Evolutionary conservation across 1,140 invertebrate genomes (phyloP).

Genomic region (Venustaconcha ellipsiformis): DNA sequence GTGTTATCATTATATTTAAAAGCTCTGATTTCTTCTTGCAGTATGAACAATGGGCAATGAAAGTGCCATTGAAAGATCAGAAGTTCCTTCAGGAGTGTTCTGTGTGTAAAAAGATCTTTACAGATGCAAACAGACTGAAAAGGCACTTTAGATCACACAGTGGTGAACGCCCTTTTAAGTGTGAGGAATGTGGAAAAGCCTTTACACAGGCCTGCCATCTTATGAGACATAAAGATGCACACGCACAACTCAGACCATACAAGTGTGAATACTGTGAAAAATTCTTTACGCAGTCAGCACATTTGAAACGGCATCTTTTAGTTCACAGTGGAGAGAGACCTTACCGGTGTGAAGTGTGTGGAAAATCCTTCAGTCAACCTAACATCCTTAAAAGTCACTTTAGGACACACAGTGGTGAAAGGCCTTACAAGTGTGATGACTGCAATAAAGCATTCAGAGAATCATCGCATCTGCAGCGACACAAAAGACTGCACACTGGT

Average conservation of each 20-base stretch:
- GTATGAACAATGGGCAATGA: too few relatives aligned
- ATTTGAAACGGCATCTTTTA: constrained; percentile 15
- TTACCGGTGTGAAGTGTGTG: constrained; percentile 18
- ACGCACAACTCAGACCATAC: constrained; percentile 17
- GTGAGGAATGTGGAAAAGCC: constrained; percentile 19
- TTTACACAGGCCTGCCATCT: constrained; percentile 18
- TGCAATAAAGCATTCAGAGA: constrained; percentile 14
- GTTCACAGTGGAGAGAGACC: constrained; percentile 20
- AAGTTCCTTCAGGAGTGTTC: too few relatives aligned
- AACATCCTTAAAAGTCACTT: constrained; percentile 18
- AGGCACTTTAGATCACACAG: constrained; percentile 8
- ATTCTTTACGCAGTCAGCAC: constrained; percentile 11
- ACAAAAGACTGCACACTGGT: constrained; percentile 12
- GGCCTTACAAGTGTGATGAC: constrained; percentile 47
- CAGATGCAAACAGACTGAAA: not conserved
- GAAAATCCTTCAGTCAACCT: constrained; percentile 26
- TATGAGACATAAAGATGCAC: constrained; percentile 11
- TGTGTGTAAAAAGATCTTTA: constrained; percentile 13
- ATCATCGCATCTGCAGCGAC: constrained; percentile 1
- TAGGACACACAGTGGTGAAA: constrained; percentile 26
- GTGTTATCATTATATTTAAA: too few relatives aligned
- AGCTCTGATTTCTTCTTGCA: too few relatives aligned
- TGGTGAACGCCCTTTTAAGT: constrained; percentile 14
- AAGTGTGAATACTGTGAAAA: constrained; percentile 18
- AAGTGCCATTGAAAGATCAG: too few relatives aligned